Evolutionary conservation across 1,140 invertebrate species (phyloP), one percentile per base, ranked within the genome.

Genomic region (Dreissena rostriformis): DNA sequence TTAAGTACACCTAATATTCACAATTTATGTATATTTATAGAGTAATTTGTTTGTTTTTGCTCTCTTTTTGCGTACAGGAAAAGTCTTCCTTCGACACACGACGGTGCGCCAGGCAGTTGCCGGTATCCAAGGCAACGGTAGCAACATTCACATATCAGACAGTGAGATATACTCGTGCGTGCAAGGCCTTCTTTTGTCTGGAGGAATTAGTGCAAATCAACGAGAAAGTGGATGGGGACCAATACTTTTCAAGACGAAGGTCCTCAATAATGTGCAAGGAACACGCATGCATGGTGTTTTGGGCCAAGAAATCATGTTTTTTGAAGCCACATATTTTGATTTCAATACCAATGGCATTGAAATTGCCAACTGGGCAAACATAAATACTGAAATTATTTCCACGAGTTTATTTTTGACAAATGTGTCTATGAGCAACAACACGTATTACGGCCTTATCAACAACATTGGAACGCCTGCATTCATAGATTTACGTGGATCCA

Each of bases 71-170:
- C 24, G 52, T 12, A 8, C 12, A 74, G 72, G 72, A 15, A 61
- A 74, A 15, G 19, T 74, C 1, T 57, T n/a, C 14, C 57, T 61
- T n/a, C 57, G 57, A n/a, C 53, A 74, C 57, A 19, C 72, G 19
- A 8, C 14, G 0, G 57, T 74, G 1, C 39, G 72, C 17, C 72
- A 74, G 53, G 72, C 72, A 11, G 24, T 57, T 26, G 19, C 10
- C 6, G 72, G 72, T 26, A 57, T 74, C 57, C 51, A 61, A 24
- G 72, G 72, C 52, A 74, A 74, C 53, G 72, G 72, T 19, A 61
- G 52, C n/a, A 57, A 55, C 15, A 26, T 74, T 10, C 53, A 29
- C 29, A 10, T 74, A 61, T 15, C 53, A 22, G 0, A 74, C 28
- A 74, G 51, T 74, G 72, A 61, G 0, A 61, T 74, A n/a, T 26